Conservation (phyloP, 1,140 invertebrate species). For the Grapholita molesta region DNA sequence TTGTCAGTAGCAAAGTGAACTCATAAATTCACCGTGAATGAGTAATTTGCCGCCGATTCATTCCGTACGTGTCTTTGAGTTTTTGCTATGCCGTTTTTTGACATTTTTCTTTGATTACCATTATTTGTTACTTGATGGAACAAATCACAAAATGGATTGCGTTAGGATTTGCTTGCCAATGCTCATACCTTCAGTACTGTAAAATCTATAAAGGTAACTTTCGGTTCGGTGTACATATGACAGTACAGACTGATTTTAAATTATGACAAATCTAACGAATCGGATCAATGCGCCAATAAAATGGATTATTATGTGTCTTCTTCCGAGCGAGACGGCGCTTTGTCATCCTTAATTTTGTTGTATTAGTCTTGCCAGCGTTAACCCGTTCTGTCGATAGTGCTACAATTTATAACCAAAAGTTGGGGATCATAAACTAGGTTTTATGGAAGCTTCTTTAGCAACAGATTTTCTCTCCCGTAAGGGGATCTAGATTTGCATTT, state of each 20-base stretch:
- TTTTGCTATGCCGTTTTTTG: background rate
- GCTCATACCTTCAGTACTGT: too few species aligned
- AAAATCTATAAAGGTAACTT: too few species aligned
- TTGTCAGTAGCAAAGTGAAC: background rate
- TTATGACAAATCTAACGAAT: background rate
- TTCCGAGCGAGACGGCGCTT: background rate
- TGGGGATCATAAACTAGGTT: too few species aligned
- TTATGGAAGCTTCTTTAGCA: too few species aligned
- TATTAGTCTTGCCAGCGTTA: background rate
- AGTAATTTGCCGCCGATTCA: slow-evolving; percentile 5
- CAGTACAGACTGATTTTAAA: background rate
- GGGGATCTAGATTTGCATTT: too few species aligned
- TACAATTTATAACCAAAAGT: too few species aligned
- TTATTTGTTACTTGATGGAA: background rate
- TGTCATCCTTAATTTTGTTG: background rate
- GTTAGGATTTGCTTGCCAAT: too few species aligned
- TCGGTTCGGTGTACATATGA: background rate
- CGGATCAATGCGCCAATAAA: slow-evolving; percentile 12
- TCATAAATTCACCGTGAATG: background rate
- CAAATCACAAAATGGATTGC: background rate
- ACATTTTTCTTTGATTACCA: background rate
- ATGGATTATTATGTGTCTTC: slow-evolving; percentile 4
- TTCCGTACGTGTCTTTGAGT: background rate
- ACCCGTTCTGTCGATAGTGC: too few species aligned
- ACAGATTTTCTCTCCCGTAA: too few species aligned